A percentile compares a stretch with the other conserved stretches of the same genome.
These are phyloP conservation scores for Brenthis hecate DNA, from an alignment of 2,888 invertebrate genomes.

Conservation along the genomic window DNA sequence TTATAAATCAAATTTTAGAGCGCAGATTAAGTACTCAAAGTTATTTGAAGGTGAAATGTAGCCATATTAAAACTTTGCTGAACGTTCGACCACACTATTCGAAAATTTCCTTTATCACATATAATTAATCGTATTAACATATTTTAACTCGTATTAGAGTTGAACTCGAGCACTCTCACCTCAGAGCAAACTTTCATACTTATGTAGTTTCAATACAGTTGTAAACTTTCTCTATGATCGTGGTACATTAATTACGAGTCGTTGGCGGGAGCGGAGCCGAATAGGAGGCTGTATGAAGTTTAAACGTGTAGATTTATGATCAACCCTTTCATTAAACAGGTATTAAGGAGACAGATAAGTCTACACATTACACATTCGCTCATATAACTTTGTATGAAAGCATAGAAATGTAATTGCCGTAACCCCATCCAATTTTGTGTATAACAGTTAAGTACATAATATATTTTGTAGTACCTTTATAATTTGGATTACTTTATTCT, in stretches of 20 bases:
- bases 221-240: conserved; percentile 76
- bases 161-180: conserved; percentile 69
- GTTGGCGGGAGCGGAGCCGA: conserved; percentile 64
- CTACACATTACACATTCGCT: conserved; percentile 72
- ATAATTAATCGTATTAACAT: conserved; percentile 62
- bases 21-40: conserved; percentile 33
- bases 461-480: no score
- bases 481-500: no score
- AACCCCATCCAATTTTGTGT: conserved; percentile 61
- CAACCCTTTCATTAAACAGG: conserved; percentile 81
- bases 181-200: conserved; percentile 72
- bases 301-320: conserved; percentile 80
- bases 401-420: conserved; percentile 64
- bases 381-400: conserved; percentile 70
- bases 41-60: conserved; percentile 41
- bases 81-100: conserved; percentile 34
- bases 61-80: conserved; percentile 38
- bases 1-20: conserved; percentile 31
- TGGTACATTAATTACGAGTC: conserved; percentile 77
- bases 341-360: conserved; percentile 79
- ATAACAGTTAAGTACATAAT: conserved; percentile 32
- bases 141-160: conserved; percentile 72
- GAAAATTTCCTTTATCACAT: conserved; percentile 44
- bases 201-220: conserved; percentile 76
- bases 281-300: conserved; percentile 76